Evolutionary conservation across 2,888 invertebrate species (phyloP).

Genomic region (Scaptomyza parva): DNA sequence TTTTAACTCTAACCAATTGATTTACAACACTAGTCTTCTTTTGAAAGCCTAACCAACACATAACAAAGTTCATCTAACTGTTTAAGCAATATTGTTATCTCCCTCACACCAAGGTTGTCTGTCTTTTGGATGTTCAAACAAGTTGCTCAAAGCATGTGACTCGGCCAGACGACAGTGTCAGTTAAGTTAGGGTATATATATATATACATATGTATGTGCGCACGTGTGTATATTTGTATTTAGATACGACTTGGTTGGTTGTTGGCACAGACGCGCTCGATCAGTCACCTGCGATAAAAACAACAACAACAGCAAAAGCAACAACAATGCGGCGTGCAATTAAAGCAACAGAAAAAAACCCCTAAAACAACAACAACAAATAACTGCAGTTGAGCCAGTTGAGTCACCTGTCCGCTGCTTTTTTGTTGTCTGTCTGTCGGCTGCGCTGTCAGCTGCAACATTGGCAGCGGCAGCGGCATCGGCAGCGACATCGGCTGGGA

Average conservation of each 20-base stretch:
- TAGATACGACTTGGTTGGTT: conserved; percentile 44
- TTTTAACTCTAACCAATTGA: no score
- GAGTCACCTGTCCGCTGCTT: conserved; percentile 73
- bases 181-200: conserved; percentile 34
- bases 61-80: not conserved
- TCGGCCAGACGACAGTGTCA: not conserved
- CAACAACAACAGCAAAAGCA: conserved; percentile 1
- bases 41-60: not conserved
- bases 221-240: not conserved
- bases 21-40: not conserved
- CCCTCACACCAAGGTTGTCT: not conserved
- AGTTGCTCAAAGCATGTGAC: conserved; percentile 15
- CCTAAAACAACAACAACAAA: conserved; percentile 24
- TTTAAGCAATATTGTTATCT: not conserved
- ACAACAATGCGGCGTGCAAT: conserved; percentile 48
- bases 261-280: conserved; percentile 65
- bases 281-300: conserved; percentile 74
- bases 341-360: conserved; percentile 36
- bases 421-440: conserved; percentile 15
- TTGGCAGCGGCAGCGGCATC: conserved; percentile 52
- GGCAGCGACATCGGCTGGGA: conserved; percentile 68
- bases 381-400: conserved; percentile 58
- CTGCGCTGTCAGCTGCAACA: conserved; percentile 27
- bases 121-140: not conserved
- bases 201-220: conserved; percentile 12